Base-by-base conservation (phyloP, 2,113 vertebrate species). In the Brachyistius frenatus region DNA sequence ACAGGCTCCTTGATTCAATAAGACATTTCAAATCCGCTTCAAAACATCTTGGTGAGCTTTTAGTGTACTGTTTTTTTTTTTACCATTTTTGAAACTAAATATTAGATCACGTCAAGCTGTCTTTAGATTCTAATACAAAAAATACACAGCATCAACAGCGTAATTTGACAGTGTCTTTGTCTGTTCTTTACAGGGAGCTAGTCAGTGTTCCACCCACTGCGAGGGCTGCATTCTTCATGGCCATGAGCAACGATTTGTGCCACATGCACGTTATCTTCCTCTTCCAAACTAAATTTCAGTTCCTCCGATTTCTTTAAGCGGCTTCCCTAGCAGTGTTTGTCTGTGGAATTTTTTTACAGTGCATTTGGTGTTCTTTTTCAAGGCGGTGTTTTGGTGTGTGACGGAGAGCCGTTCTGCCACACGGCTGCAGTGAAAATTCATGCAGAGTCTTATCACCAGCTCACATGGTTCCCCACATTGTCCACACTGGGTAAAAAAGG, bases 391-490 rank as follows among this genome's bases (percentile, higher is more conserved):
- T 80, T 78, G 57, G 49, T 67, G 36, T 57, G 54, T 23, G 5
- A 67, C 49, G 66, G 55, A 41, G 52, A 78, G 62, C 63, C 31
- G 39, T 32, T 73, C 33, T 66, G 69, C 65, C 60, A 41, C 50
- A 73, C 44, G 53, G 52, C 74, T 63, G 31, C 53, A 66, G 54
- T 67, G 41, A 49, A 69, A 77, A 83, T 86, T 57, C 47, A 78
- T 79, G 64, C 61, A 60, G 15, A 66, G 70, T 66, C 82, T 87
- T 87, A 91, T 88, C 86, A 84, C 56, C 77, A 33, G 61, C 83
- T 77, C 66, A 75, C 83, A 79, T 5, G 54, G 69, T 70, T 53
- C 63, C 70, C 44, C 44, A 60, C 54, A 80, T 65, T 86, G 78
- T 80, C 54, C 73, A 76, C 70, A 64, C 37, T 60, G 39, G 36